Conservation (phyloP, 2,888 invertebrate species). For the Pollenia amentaria region DNA sequence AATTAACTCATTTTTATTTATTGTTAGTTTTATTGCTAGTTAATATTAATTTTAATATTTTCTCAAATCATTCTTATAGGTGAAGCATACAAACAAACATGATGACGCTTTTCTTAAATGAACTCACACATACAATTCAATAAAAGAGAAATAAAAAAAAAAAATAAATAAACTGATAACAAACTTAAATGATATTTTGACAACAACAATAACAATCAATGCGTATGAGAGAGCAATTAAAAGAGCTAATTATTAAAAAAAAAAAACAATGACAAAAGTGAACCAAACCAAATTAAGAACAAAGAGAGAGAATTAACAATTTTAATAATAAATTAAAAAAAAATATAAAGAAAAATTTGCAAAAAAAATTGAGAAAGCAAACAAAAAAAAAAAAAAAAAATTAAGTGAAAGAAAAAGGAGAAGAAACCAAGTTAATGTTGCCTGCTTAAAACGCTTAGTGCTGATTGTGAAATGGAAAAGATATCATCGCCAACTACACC, state of each 20-base stretch:
- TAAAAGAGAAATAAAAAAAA: neutral
- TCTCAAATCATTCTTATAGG: conserved; percentile 44
- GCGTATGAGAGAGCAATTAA: conserved; percentile 25
- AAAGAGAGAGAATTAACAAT: conserved; percentile 49
- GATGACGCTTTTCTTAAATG: conserved; percentile 34
- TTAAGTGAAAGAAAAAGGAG: conserved; percentile 9
- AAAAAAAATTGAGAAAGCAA: conserved; percentile 45
- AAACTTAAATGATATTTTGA: conserved; percentile 33
- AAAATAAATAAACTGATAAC: conserved; percentile 49
- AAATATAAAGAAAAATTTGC: conserved; percentile 16
- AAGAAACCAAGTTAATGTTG: conserved; percentile 55
- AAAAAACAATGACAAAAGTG: conserved; percentile 22
- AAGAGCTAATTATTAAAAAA: conserved; percentile 31
- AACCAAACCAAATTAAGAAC: conserved; percentile 21
- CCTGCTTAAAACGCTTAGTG: conserved; percentile 74
- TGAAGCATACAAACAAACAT: conserved; percentile 48
- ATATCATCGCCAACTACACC: conserved; percentile 71
- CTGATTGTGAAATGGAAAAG: conserved; percentile 79
- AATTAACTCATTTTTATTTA: conserved; percentile 40
- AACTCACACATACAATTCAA: conserved; percentile 22
- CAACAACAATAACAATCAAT: conserved; percentile 26
- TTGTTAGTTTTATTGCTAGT: conserved; percentile 22
- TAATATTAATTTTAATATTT: conserved; percentile 2
- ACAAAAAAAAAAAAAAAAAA: neutral
- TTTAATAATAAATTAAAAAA: conserved; percentile 4